Base-by-base conservation (phyloP, 1,140 invertebrate genomes). In the Scaptomyza graminum region DNA sequence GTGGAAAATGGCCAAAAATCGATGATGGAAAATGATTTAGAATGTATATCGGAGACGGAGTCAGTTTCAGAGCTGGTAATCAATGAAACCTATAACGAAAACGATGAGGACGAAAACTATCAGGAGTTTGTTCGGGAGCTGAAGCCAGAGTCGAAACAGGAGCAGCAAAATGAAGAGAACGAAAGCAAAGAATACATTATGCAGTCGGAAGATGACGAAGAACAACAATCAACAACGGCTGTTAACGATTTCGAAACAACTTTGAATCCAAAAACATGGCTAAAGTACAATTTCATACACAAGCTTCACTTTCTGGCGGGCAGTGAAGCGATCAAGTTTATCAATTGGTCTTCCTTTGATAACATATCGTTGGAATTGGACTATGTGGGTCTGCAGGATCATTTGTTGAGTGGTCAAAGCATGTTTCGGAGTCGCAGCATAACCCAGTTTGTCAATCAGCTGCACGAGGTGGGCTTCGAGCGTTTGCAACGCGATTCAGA, bases 351-450 rank as follows among this genome's bases (percentile, higher is more conserved):
- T 0, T 31, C 5, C 0, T 18, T 0, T 22, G 18, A 31, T 28
- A 79, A 68, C 0, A 4, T 12, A 8, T 46, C 62, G 5, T n/a
- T 88, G 51, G 34, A 60, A 6, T 3, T 87, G 31, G 41, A 76
- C 1, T 83, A 88, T 41, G 0, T 39, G 22, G 67, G 46, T 0
- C 6, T 87, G 55, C 83, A 87, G 65, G 28, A 74, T 6, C 62
- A 87, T 41, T 50, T 87, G 37, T 9, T 13, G 11, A 31, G 65
- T 11, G 15, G 6, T 4, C 25, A 52, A 1, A 31, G 49, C n/a
- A 47, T 87, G 0, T 87, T 87, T 13, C 41, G 34, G 2, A 39
- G 52, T 7, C 52, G 8, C 8, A 83, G 28, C 39, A n/a, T 69
- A 0, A 0, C 13, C 13, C 66, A 87, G 15, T 83, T 87, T 15